Base-by-base conservation (phyloP, 2,888 invertebrate species). In the Meandrusa payeni region DNA sequence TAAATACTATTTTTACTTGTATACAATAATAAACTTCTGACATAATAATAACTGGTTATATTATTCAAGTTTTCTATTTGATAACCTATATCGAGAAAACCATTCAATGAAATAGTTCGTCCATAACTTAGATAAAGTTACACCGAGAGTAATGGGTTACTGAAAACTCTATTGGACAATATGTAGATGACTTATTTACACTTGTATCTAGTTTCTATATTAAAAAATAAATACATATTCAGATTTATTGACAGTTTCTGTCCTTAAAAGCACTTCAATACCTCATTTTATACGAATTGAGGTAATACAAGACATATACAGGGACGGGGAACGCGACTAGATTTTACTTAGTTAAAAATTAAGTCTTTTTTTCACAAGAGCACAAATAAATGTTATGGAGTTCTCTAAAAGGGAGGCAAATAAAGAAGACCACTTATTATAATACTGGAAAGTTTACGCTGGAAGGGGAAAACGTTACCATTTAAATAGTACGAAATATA, bases 1-100 rank as follows among this genome's bases (percentile, higher is more conserved):
- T 76, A 71, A 68, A 75, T 72, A 69, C 79, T 83, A 83, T 82
- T 79, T 78, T 83, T 82, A 85, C 63, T 76, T 81, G 83, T 82
- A 79, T 81, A 86, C 80, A 82, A 82, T 83, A 79, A 85, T 86
- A 86, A 86, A 86, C 81, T 76, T 83, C 73, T 71, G 76, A 82
- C 76, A 79, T 79, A 79, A 78, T 80, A 69, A 79, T 86, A 86
- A 86, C 86, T 85, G 80, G 75, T 78, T 79, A 83, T 80, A 81
- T 70, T 77, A 72, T 69, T 72, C 66, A 59, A 77, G 68, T 76
- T 76, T 71, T 74, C 65, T 63, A 65, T 62, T 60, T 51, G 55
- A 61, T 74, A 79, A 60, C 61, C 75, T 81, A 77, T 67, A 62
- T 58, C 59, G 68, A 73, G 70, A 68, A 69, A 75, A 71, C 70